phyloP scores from a whole-genome alignment of 2,113 vertebrate species.

The Pogona vitticeps region DNA sequence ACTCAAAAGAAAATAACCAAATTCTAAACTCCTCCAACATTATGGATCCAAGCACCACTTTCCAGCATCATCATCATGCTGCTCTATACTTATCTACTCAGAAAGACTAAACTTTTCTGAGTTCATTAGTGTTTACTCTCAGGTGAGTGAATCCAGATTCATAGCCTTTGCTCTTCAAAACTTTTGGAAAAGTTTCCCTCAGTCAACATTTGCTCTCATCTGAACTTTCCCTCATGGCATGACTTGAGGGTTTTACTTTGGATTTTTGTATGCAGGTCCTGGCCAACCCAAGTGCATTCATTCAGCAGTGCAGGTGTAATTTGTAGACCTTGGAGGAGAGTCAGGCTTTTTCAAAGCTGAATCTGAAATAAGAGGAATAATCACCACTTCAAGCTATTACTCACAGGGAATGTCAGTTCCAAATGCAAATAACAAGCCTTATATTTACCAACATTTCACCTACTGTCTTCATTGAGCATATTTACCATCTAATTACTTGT shows the following conservation, averaged over 20 bases:
- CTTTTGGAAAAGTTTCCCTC: not conserved
- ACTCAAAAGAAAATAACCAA: too few relatives aligned
- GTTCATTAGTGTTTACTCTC: not conserved
- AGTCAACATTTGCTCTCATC: not conserved
- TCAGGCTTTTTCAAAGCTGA: not conserved
- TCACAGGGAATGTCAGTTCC: not conserved
- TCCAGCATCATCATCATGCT: not conserved
- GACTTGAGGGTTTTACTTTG: not conserved
- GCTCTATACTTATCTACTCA: not conserved
- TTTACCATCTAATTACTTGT: constrained; percentile 30
- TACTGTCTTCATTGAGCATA: fast-evolving
- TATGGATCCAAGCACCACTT: not conserved
- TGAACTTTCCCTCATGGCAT: not conserved
- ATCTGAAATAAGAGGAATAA: constrained; percentile 34
- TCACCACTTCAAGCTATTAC: constrained; percentile 18
- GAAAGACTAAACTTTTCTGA: not conserved
- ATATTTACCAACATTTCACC: constrained; percentile 1
- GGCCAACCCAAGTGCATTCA: not conserved
- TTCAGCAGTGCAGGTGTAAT: constrained; percentile 9
- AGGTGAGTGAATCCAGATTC: not conserved
- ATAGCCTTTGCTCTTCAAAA: not conserved
- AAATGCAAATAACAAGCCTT: constrained; percentile 20
- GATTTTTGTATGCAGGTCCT: constrained; percentile 20
- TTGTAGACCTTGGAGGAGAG: constrained; percentile 16
- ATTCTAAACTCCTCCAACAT: not conserved